Conservation (phyloP, 2,888 invertebrate genomes). For the Seira musarum region DNA sequence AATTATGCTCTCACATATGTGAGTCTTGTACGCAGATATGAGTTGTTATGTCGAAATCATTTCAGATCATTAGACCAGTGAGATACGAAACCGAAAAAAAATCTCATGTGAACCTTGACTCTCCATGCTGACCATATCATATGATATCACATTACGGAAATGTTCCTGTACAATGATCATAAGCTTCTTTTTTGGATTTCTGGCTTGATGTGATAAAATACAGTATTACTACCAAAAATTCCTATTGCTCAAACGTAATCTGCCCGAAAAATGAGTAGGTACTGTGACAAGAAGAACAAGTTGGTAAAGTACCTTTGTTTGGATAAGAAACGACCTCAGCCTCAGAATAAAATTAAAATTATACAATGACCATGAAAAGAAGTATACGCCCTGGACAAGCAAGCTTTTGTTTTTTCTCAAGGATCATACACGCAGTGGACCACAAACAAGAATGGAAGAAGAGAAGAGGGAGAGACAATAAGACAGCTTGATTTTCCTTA, state of each 20-base stretch:
- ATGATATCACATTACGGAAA: conserved; percentile 13
- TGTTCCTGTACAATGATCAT: not conserved
- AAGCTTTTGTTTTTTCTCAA: conserved; percentile 40
- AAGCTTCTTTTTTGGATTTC: too few species aligned
- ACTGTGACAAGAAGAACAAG: not conserved
- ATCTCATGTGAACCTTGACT: not conserved
- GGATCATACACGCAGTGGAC: conserved; percentile 16
- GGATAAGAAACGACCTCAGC: conserved; percentile 7
- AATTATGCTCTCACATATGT: not conserved
- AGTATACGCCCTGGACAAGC: conserved; percentile 57
- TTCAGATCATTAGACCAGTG: not conserved
- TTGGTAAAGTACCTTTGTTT: conserved; percentile 16
- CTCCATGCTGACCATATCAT: not conserved
- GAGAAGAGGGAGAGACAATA: not conserved
- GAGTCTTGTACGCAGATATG: too few species aligned
- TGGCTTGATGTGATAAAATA: too few species aligned
- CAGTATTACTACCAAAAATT: too few species aligned
- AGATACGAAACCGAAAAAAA: not conserved
- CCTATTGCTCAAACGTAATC: too few species aligned
- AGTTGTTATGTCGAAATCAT: too few species aligned
- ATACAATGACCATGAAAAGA: conserved; percentile 30
- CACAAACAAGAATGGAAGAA: conserved; percentile 15
- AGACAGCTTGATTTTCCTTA: conserved; percentile 52
- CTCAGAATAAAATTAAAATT: conserved; percentile 41
- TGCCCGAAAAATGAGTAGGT: conserved; percentile 1